A percentile compares a stretch with the other conserved stretches of the same genome.
phyloP scores from a whole-genome alignment of 2,888 invertebrate species.

The Drosophila nigricruria region DNA sequence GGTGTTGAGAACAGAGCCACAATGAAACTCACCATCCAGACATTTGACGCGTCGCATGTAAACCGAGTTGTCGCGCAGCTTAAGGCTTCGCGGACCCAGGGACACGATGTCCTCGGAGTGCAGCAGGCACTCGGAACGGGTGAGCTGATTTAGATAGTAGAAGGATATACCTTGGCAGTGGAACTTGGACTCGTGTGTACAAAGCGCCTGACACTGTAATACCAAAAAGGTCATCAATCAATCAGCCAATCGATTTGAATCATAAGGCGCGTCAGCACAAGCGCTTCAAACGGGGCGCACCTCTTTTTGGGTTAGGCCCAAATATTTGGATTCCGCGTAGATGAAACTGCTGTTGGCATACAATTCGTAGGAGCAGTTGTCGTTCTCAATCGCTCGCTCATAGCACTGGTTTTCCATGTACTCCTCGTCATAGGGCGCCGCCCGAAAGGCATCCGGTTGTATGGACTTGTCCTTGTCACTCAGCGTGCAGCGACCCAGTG shows the following conservation, averaged over 20 bases:
- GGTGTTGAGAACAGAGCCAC: no score
- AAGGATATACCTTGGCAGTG: constrained; percentile 90
- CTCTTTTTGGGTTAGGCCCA: constrained; percentile 84
- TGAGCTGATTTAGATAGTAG: constrained; percentile 74
- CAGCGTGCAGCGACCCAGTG: constrained; percentile 89
- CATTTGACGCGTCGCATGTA: constrained; percentile 94
- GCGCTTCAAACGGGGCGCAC: constrained; percentile 66
- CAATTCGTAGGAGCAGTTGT: constrained; percentile 92
- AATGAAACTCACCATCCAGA: constrained; percentile 89
- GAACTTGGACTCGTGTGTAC: constrained; percentile 88
- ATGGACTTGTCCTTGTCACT: constrained; percentile 91
- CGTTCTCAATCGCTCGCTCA: constrained; percentile 86
- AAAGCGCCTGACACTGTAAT: constrained; percentile 87
- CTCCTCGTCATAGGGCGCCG: constrained; percentile 90
- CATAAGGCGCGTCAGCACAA: constrained; percentile 61
- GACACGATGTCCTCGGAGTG: constrained; percentile 93
- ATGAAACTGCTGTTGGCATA: constrained; percentile 89
- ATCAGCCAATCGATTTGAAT: constrained; percentile 63
- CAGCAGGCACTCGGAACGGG: constrained; percentile 87
- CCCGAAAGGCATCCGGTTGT: constrained; percentile 91
- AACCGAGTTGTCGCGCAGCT: constrained; percentile 87
- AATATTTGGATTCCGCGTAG: constrained; percentile 86
- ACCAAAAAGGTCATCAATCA: constrained; percentile 67
- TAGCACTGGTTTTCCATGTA: constrained; percentile 94
- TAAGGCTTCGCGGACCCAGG: constrained; percentile 90